Percentiles rank a stretch among this genome's conserved stretches.
Conservation (phyloP, 2,797 vertebrate genomes). For the Myiothlypis chrysogaster region DNA sequence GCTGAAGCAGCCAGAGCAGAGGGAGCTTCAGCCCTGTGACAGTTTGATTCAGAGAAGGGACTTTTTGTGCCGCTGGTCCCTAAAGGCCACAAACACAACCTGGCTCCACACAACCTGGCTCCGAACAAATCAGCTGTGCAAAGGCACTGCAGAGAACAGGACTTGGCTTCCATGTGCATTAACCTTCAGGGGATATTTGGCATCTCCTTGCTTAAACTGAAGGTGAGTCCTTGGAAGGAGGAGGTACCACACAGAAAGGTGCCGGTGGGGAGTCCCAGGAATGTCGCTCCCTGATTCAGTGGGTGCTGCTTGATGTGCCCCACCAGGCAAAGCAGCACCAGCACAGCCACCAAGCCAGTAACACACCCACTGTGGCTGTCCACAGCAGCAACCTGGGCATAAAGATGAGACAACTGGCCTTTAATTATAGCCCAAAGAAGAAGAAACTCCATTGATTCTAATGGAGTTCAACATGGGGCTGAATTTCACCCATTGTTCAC, state of each 20-base stretch:
- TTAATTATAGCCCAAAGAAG: neutral
- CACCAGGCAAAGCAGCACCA: neutral
- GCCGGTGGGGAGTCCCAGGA: rapidly evolving
- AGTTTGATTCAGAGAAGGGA: neutral
- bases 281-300: neutral
- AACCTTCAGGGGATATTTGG: neutral
- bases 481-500: conserved; percentile 48
- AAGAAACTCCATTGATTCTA: neutral
- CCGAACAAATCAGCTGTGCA: neutral
- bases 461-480: neutral
- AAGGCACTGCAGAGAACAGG: neutral
- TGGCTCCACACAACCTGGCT: neutral
- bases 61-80: neutral
- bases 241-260: rapidly evolving
- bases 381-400: neutral
- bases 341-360: neutral
- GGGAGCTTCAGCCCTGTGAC: neutral
- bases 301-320: neutral
- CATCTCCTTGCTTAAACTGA: neutral
- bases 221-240: neutral
- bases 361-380: neutral
- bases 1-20: neutral
- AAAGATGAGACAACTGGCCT: neutral
- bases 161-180: neutral
- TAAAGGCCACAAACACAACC: neutral